Evolutionary conservation across 2,888 invertebrate genomes (phyloP), one percentile per base, ranked within the genome.

Genomic region (Erebia epiphron): DNA sequence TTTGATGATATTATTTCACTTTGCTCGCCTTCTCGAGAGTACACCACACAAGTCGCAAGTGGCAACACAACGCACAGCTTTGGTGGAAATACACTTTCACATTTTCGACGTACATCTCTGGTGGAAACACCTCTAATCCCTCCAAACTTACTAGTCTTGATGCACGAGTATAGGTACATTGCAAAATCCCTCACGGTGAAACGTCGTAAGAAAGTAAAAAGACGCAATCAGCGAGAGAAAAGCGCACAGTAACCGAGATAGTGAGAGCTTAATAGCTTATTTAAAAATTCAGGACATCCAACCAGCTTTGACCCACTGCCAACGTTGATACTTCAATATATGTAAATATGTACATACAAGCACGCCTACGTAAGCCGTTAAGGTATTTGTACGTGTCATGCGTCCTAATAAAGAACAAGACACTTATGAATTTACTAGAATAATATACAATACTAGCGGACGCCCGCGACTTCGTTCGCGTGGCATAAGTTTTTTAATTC

Each of bases 191-290:
- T 83, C 82, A 78, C 78, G 80, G 84, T 81, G 84, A 86, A 86
- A 85, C 81, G 79, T 77, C 83, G 61, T 16, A 85, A 86, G 87
- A 89, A 88, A 86, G 87, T 92, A 87, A 86, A 91, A 91, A 91
- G 92, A 86, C 82, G 91, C 90, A 92, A 92, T 92, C 88, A 88
- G 78, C 83, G 85, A 87, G 85, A 87, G 88, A 91, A 92, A 90
- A 89, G 92, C 86, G 78, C 81, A 81, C 81, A 80, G 78, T 82
- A 78, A 79, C 79, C 76, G 79, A 82, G 79, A 80, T 74, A 76
- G 73, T 80, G 77, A 77, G 78, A 79, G 72, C 85, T 85, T 92
- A 89, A 93, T 91, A 81, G 87, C 84, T 82, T 87, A 82, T 82
- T 92, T 89, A 92, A 92, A 90, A 87, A 92, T 93, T 91, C 92